Conservation (phyloP, 2,888 invertebrate genomes). For the Hemithea aestivaria region DNA sequence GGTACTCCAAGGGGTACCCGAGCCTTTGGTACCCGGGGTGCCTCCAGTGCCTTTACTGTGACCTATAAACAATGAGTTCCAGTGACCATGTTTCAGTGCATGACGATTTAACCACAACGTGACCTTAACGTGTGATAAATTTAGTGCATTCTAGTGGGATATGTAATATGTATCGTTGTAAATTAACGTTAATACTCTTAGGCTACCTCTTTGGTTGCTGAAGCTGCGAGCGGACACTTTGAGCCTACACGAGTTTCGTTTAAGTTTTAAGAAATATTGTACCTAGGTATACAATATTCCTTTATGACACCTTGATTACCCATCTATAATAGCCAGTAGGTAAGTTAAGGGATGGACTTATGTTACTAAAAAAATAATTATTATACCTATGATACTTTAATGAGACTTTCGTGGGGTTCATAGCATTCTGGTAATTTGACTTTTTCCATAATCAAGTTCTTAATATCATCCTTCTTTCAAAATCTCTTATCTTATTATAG, state of each 20-base stretch:
- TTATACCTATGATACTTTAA: too few relatives aligned
- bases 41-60: constrained; percentile 74
- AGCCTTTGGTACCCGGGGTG: constrained; percentile 66
- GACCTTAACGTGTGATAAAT: constrained; percentile 54
- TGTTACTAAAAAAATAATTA: too few relatives aligned
- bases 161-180: constrained; percentile 26
- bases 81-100: constrained; percentile 32
- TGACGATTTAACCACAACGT: constrained; percentile 33
- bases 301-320: too few relatives aligned
- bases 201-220: constrained; percentile 35
- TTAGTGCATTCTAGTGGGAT: constrained; percentile 46
- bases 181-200: constrained; percentile 38
- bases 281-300: too few relatives aligned
- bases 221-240: constrained; percentile 40
- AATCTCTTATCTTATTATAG: constrained; percentile 21
- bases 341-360: too few relatives aligned
- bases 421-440: constrained; percentile 33
- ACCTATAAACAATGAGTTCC: constrained; percentile 60
- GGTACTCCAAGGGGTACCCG: constrained; percentile 73
- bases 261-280: too few relatives aligned
- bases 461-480: constrained; percentile 12
- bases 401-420: too few relatives aligned
- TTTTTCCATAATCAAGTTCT: constrained; percentile 34
- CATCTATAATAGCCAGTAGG: too few relatives aligned
- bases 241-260: too few relatives aligned